Evolutionary conservation across 2,797 vertebrate species (phyloP).

Genomic region (Garrulus glandarius): DNA sequence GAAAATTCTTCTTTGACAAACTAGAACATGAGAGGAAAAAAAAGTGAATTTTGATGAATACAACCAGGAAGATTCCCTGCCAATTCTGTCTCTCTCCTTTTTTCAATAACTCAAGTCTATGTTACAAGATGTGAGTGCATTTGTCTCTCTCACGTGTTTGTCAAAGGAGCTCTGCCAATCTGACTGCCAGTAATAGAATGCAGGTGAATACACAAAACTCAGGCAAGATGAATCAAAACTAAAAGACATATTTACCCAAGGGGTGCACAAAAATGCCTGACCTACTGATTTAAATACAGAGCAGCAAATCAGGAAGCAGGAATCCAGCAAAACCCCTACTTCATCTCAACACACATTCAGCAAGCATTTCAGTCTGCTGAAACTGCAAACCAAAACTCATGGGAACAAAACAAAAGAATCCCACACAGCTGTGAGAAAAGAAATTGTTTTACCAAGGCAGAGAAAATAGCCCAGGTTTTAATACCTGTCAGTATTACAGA

Average conservation of each 20-base stretch:
- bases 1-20: constrained; percentile 67
- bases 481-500: not conserved
- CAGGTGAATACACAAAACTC: not conserved
- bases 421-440: not conserved
- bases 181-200: not conserved
- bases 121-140: not conserved
- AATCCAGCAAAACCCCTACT: not conserved
- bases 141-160: not conserved
- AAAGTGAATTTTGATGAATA: not conserved
- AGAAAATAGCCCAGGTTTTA: not conserved
- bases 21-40: constrained; percentile 12
- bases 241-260: not conserved
- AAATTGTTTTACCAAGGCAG: not conserved
- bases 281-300: not conserved
- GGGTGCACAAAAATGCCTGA: not conserved
- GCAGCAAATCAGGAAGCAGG: not conserved
- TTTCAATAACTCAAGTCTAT: not conserved
- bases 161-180: not conserved
- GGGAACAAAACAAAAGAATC: not conserved
- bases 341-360: not conserved
- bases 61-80: not conserved
- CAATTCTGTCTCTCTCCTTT: not conserved
- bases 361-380: not conserved
- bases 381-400: not conserved
- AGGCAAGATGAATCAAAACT: not conserved